Percentiles rank a stretch among this genome's conserved stretches.
Conservation (phyloP, 2,797 vertebrate species). For the Sarcoramphus papa region DNA sequence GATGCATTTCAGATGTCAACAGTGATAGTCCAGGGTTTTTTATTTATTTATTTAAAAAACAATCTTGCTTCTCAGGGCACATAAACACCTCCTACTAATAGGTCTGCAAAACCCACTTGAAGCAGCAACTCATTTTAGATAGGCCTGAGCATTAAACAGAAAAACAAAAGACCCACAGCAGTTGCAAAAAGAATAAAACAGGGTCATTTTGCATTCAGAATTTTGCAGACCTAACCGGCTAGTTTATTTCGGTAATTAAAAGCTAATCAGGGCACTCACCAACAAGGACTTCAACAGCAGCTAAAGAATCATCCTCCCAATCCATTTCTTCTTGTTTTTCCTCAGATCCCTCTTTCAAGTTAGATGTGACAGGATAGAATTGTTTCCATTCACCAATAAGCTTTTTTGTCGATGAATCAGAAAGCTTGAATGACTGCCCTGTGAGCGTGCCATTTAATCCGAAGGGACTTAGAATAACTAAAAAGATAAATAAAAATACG, state of each 20-base stretch:
- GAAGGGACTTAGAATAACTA: conserved; percentile 97
- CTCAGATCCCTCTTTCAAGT: conserved; percentile 85
- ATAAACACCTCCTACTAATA: not conserved
- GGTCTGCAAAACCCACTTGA: not conserved
- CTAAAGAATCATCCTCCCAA: conserved; percentile 97
- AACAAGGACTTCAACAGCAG: conserved; percentile 97
- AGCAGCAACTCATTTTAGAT: not conserved
- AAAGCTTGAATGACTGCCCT: conserved; percentile 97
- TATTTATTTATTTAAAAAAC: not conserved
- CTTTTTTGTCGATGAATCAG: conserved; percentile 95
- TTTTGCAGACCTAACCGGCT: not conserved
- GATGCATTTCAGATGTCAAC: not conserved
- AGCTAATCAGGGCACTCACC: conserved; percentile 72
- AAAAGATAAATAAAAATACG: conserved; percentile 30
- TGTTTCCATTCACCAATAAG: conserved; percentile 99
- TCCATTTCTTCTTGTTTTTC: conserved; percentile 94
- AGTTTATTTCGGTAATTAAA: not conserved
- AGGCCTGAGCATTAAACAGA: not conserved
- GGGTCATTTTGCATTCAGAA: not conserved
- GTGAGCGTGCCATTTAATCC: conserved; percentile 96
- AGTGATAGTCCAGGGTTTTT: not conserved
- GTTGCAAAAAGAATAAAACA: not conserved
- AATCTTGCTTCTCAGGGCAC: not conserved
- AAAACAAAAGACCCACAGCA: not conserved
- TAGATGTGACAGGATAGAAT: conserved; percentile 94